These are phyloP conservation scores for Fragum whitleyi DNA, from an alignment of 2,888 invertebrate genomes.

Conservation along the genomic window DNA sequence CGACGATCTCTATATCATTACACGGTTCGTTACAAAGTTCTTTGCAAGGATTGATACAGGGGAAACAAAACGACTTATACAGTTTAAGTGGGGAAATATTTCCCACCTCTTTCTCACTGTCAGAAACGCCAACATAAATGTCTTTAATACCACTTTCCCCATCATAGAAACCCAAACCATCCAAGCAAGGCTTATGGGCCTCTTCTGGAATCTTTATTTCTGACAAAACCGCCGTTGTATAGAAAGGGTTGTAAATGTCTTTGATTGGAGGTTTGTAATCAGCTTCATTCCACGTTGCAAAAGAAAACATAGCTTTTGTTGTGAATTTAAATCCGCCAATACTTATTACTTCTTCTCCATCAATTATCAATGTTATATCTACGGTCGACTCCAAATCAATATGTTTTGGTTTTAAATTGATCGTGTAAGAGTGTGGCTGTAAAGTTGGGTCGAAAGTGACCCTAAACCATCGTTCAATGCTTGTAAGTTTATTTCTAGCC, in stretches of 20 bases:
- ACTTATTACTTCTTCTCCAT: slow-evolving; percentile 40
- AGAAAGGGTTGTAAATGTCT: slow-evolving; percentile 65
- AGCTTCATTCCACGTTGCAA: slow-evolving; percentile 64
- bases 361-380: slow-evolving; percentile 45
- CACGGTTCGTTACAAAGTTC: slow-evolving; percentile 57
- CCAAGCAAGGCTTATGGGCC: slow-evolving; percentile 55
- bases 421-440: slow-evolving; percentile 31
- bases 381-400: slow-evolving; percentile 33
- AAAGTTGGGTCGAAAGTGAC: slow-evolving; percentile 36
- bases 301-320: slow-evolving; percentile 34
- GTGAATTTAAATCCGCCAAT: slow-evolving; percentile 45
- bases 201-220: slow-evolving; percentile 56
- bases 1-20: slow-evolving; percentile 19
- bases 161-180: slow-evolving; percentile 69
- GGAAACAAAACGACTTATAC: slow-evolving; percentile 59
- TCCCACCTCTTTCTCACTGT: slow-evolving; percentile 50
- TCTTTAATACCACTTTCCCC: slow-evolving; percentile 70
- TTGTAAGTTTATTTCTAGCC: slow-evolving; percentile 47
- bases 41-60: slow-evolving; percentile 59
- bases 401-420: slow-evolving; percentile 33
- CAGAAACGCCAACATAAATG: slow-evolving; percentile 68
- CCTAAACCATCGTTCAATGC: slow-evolving; percentile 50
- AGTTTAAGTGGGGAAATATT: slow-evolving; percentile 53
- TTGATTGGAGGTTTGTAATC: slow-evolving; percentile 62
- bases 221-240: slow-evolving; percentile 51